Base-by-base conservation (phyloP, 2,113 vertebrate species). In the Megalops atlanticus region DNA sequence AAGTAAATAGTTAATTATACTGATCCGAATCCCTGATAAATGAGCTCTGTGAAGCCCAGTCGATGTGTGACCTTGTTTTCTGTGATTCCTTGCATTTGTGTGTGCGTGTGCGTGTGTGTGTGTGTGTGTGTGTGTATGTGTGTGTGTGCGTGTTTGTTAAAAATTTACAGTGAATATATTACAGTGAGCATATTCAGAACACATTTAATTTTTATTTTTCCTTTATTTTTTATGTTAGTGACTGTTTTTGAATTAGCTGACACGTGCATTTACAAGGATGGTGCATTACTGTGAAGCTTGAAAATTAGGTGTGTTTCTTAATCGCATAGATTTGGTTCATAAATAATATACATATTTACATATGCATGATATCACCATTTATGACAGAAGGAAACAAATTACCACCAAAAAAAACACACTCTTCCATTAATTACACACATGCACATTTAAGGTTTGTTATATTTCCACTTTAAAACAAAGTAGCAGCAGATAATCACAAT, bases 401-500 rank as follows among this genome's bases (percentile, higher is more conserved):
- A 39, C 35, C 33, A 18, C 43, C 43, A 73, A 39, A 33, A 7
- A 74, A 40, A 31, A 64, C 24, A 31, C 14, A 49, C 74, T 54
- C 21, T 89, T 87, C 90, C 92, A 92, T 94, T 92, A 90, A 93
- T 94, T 91, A 91, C 33, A 33, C 31, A 71, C 69, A 27, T 14
- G 40, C 38, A 40, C 91, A 93, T 93, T 92, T 91, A 92, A 92
- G 90, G 92, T 93, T 92, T 93, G 93, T 93, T 93, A 93, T 86
- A 82, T 90, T 91, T 91, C 88, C 90, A 87, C 88, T 91, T 87
- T 85, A 90, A 91, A 92, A 92, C 91, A 90, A 88, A 91, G 93
- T 93, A 92, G 89, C 91, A 91, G 87, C 88, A 89, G 88, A 86
- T 93, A 93, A 93, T 93, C 93, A 92, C 91, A 92, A 92, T 90